Conservation (phyloP, 2,113 vertebrate genomes). For the Stomatorhinus ivindoensis region DNA sequence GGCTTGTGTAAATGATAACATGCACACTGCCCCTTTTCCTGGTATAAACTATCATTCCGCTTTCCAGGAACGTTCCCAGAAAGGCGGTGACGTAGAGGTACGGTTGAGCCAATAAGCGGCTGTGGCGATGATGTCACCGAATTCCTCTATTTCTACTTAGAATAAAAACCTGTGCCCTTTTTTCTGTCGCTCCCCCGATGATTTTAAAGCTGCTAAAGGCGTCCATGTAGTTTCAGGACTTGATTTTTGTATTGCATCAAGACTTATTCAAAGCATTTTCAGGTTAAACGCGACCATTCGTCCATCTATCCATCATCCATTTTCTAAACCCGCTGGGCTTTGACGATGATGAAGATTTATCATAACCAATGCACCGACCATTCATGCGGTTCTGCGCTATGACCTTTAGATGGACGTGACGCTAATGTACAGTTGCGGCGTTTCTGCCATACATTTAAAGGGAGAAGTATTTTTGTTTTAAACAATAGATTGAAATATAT, state of each 20-base stretch:
- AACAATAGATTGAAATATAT: not conserved
- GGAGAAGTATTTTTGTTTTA: not conserved
- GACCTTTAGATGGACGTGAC: not conserved
- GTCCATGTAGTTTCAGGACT: not conserved
- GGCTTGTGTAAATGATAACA: not conserved
- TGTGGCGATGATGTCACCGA: slow-evolving; percentile 14
- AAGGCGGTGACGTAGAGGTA: slow-evolving; percentile 24
- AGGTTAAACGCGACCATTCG: not conserved
- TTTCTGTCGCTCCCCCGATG: not conserved
- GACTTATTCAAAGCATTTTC: not conserved
- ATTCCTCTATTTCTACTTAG: not conserved
- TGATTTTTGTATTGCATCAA: not conserved
- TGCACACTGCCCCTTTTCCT: slow-evolving; percentile 10
- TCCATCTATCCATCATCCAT: not conserved
- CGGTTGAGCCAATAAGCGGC: slow-evolving; percentile 24
- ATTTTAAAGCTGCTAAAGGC: not conserved
- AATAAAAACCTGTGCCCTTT: not conserved
- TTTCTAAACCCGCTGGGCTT: not conserved
- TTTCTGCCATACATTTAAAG: not conserved
- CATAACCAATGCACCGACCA: not conserved
- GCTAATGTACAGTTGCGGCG: not conserved
- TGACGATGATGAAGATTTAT: not conserved
- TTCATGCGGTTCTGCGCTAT: not conserved
- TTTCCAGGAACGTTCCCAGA: slow-evolving; percentile 51
- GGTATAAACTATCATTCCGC: slow-evolving; percentile 25